Conservation (phyloP, 1,140 invertebrate species). For the Cotesia glomerata region DNA sequence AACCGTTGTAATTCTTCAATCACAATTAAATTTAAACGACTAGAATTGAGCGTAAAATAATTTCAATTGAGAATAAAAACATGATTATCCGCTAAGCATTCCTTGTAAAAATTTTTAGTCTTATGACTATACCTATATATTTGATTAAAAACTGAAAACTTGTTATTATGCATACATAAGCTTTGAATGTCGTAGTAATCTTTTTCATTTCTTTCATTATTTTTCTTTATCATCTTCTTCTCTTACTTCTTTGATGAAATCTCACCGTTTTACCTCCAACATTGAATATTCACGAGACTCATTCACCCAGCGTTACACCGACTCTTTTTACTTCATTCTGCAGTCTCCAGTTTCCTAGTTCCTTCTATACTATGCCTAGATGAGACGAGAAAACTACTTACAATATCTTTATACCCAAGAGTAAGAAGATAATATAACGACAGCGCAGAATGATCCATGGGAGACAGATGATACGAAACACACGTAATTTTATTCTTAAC, state of each 20-base stretch:
- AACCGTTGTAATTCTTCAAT: too few relatives aligned
- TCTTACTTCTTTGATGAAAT: slow-evolving; percentile 26
- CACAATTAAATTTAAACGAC: too few relatives aligned
- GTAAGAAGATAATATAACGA: neutral
- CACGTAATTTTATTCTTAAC: neutral
- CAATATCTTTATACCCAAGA: too few relatives aligned
- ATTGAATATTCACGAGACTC: slow-evolving; percentile 46
- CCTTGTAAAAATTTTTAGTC: too few relatives aligned
- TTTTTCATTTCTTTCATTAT: neutral
- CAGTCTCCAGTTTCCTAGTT: neutral
- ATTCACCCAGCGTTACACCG: slow-evolving; percentile 5
- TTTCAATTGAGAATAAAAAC: too few relatives aligned
- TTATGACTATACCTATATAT: too few relatives aligned
- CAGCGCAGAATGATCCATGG: too few relatives aligned
- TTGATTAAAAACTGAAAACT: too few relatives aligned
- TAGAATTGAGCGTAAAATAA: too few relatives aligned
- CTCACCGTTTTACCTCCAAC: slow-evolving; percentile 37
- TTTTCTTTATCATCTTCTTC: neutral
- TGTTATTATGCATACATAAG: too few relatives aligned
- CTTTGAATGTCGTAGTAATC: neutral
- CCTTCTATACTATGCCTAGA: neutral
- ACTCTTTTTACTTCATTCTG: neutral
- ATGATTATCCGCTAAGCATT: too few relatives aligned
- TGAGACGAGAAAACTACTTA: neutral
- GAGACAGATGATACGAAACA: neutral